phyloP scores from a whole-genome alignment of 2,797 vertebrate genomes.

The Helicolenus hilgendorfi region DNA sequence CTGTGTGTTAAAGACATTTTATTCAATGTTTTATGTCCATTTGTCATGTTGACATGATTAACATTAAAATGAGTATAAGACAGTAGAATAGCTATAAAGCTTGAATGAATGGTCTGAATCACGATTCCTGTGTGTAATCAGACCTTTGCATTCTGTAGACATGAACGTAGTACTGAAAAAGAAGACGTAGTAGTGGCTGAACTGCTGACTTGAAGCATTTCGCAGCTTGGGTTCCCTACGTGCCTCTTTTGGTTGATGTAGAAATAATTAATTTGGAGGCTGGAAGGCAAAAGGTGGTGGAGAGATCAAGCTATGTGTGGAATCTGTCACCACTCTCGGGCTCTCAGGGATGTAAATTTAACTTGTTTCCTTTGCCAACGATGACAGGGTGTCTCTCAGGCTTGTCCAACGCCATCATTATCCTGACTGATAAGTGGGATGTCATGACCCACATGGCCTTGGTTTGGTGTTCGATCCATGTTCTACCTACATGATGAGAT shows the following conservation, averaged over 20 bases:
- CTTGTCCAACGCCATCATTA: constrained; percentile 62
- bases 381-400: constrained; percentile 49
- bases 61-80: neutral
- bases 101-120: neutral
- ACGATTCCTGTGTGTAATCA: neutral
- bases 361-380: constrained; percentile 37
- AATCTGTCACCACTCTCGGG: constrained; percentile 76
- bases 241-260: constrained; percentile 49
- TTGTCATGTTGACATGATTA: neutral
- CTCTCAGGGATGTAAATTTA: constrained; percentile 74
- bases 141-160: neutral
- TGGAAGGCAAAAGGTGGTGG: constrained; percentile 36
- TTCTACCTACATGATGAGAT: neutral
- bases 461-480: constrained; percentile 7
- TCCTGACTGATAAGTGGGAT: constrained; percentile 40
- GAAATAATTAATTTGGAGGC: constrained; percentile 64
- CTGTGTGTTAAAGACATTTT: neutral
- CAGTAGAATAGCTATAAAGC: neutral
- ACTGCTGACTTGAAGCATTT: constrained; percentile 21
- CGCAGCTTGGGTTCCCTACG: constrained; percentile 14
- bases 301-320: constrained; percentile 69
- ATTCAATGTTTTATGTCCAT: neutral
- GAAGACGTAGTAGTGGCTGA: neutral
- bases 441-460: constrained; percentile 25
- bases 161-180: neutral